Evolutionary conservation across 2,797 vertebrate genomes (phyloP).

Genomic region (Lithobates sylvaticus): DNA sequence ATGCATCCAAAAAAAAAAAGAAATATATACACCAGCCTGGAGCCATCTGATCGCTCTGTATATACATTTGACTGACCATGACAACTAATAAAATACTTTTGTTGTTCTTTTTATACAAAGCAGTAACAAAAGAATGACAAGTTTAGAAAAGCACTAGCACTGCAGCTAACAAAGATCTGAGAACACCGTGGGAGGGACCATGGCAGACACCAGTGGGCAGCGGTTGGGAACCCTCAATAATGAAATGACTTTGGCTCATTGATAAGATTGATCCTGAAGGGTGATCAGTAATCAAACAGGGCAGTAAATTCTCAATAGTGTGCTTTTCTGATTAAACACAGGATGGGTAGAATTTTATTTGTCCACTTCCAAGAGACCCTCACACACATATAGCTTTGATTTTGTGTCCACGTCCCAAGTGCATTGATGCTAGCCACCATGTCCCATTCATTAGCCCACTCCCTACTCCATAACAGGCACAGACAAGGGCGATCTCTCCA

Average conservation of each 20-base stretch:
- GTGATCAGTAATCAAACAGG: constrained; percentile 40
- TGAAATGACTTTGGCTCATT: constrained; percentile 84
- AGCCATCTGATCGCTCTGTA: constrained; percentile 60
- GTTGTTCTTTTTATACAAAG: constrained; percentile 79
- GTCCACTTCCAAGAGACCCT: not conserved
- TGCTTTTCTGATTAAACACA: not conserved
- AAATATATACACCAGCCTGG: constrained; percentile 66
- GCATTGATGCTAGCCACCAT: constrained; percentile 3
- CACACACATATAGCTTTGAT: constrained; percentile 4
- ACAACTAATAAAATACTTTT: constrained; percentile 77
- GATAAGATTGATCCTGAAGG: constrained; percentile 72
- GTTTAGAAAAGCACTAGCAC: constrained; percentile 64
- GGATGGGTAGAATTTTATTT: not conserved
- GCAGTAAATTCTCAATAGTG: not conserved
- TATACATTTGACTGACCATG: constrained; percentile 68
- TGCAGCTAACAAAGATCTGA: constrained; percentile 73
- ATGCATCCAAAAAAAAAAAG: constrained; percentile 63
- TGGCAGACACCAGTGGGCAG: constrained; percentile 78
- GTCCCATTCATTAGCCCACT: constrained; percentile 5
- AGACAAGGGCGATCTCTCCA: constrained; percentile 13
- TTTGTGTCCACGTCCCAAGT: constrained; percentile 4
- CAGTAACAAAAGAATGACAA: constrained; percentile 75
- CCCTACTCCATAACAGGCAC: constrained; percentile 14
- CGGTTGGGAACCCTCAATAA: constrained; percentile 68
- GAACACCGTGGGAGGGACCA: constrained; percentile 75